Evolutionary conservation across 2,113 vertebrate genomes (phyloP).

Genomic region (Myotis davidii): DNA sequence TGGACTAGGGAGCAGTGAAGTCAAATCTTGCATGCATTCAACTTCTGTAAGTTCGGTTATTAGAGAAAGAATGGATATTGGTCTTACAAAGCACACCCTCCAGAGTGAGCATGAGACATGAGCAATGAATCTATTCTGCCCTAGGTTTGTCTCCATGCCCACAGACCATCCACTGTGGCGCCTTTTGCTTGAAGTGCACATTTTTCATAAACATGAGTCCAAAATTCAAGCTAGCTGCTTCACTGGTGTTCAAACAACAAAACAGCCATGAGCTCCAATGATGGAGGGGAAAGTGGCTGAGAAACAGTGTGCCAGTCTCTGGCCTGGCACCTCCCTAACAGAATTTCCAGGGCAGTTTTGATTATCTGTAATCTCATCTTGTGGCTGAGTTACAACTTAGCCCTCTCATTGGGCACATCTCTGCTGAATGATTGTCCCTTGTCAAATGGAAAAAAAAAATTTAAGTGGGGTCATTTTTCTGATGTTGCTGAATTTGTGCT

Average conservation of each 20-base stretch:
- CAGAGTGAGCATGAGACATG: neutral
- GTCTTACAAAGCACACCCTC: neutral
- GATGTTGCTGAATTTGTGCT: neutral
- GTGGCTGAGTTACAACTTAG: neutral
- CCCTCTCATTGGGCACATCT: neutral
- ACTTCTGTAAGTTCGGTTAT: neutral
- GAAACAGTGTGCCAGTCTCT: neutral
- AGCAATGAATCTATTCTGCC: neutral
- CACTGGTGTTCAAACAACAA: neutral
- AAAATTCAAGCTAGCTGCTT: neutral
- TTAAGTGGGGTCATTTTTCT: neutral
- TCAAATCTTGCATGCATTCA: neutral
- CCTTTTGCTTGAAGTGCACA: neutral
- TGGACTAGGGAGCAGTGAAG: neutral
- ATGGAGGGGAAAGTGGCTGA: neutral
- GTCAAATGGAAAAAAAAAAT: neutral
- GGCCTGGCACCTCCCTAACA: neutral
- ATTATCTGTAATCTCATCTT: neutral
- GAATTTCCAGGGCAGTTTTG: neutral
- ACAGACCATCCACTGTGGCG: neutral
- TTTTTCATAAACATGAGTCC: neutral
- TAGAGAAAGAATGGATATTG: neutral
- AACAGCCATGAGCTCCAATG: neutral
- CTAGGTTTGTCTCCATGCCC: neutral
- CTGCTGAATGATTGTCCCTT: neutral